phyloP scores from a whole-genome alignment of 2,113 vertebrate genomes.

The Phrynosoma blainvillii region DNA sequence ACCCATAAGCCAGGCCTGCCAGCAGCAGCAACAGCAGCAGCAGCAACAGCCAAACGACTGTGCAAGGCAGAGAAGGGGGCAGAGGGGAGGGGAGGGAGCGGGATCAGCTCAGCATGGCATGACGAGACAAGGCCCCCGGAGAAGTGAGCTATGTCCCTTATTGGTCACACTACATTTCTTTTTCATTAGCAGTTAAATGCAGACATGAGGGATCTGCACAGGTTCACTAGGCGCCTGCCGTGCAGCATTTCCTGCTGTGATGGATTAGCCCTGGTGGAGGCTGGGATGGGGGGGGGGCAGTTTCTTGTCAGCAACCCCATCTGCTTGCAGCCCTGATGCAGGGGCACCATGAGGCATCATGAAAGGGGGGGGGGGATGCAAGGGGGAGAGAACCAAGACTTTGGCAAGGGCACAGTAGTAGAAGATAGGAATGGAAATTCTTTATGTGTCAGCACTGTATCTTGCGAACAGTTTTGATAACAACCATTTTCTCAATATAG shows the following conservation, averaged over 20 bases:
- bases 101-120: conserved; percentile 35
- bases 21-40: not conserved
- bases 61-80: conserved; percentile 17
- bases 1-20: not conserved
- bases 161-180: conserved; percentile 86
- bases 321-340: not conserved
- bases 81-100: not conserved
- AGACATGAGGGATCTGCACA: conserved; percentile 78
- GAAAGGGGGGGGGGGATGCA: accelerated
- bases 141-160: conserved; percentile 80
- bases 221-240: conserved; percentile 74
- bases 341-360: not conserved
- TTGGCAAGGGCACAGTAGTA: not conserved
- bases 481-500: not conserved
- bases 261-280: conserved; percentile 45
- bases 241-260: conserved; percentile 45
- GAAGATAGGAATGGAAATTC: too few relatives aligned
- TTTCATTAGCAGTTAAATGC: conserved; percentile 86
- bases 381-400: not conserved
- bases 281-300: not conserved
- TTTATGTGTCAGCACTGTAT: not conserved
- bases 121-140: conserved; percentile 62
- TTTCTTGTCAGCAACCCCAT: not conserved
- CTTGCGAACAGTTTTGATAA: not conserved
- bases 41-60: not conserved